Conservation (phyloP, 2,113 vertebrate species). For the Tachuris rubrigastra region DNA sequence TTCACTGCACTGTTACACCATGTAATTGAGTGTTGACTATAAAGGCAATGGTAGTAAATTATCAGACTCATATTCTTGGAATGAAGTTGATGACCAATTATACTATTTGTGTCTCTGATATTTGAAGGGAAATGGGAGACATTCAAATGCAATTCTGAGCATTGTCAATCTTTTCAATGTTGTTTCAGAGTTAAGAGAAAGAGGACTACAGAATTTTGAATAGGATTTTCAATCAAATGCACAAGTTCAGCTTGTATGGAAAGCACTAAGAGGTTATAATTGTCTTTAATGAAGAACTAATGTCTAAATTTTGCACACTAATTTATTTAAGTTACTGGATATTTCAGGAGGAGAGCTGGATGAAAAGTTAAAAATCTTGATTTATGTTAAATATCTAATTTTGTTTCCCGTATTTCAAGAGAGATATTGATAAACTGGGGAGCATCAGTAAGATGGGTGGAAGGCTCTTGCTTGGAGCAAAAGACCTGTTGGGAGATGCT, state of each 20-base stretch:
- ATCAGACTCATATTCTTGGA: neutral
- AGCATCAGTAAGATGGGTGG: neutral
- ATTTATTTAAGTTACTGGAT: neutral
- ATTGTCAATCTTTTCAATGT: neutral
- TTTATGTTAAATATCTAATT: neutral
- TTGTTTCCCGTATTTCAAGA: neutral
- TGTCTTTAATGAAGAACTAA: neutral
- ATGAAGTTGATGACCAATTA: neutral
- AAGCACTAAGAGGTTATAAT: neutral
- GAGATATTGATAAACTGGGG: neutral
- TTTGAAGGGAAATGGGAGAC: neutral
- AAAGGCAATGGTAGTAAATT: conserved; percentile 5
- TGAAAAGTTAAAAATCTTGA: neutral
- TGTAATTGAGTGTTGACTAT: neutral
- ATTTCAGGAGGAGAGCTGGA: neutral
- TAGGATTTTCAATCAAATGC: neutral
- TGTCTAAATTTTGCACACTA: neutral
- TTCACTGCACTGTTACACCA: neutral
- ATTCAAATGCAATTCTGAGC: neutral
- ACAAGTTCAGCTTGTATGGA: neutral
- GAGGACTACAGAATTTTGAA: neutral
- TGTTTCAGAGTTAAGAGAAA: neutral
- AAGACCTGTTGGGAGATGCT: neutral
- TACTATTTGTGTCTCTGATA: neutral
- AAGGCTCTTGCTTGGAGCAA: neutral